Percentiles rank a stretch among this genome's conserved stretches.
Evolutionary conservation across 2,888 invertebrate genomes (phyloP).

Genomic region (Nesidiocoris tenuis): DNA sequence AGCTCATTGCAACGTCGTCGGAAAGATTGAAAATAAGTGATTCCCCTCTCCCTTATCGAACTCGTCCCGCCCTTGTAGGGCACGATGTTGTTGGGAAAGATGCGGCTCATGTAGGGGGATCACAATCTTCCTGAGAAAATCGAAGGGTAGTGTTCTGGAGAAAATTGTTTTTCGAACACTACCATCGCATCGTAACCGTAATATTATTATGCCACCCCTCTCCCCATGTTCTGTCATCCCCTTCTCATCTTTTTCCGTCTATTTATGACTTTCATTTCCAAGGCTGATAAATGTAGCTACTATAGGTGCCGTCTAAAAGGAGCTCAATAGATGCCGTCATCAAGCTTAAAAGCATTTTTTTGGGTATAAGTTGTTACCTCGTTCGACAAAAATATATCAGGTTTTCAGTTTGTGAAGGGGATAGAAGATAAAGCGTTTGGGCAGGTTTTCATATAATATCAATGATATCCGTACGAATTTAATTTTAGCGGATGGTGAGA

Average conservation of each 20-base stretch:
- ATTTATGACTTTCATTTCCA: conserved; percentile 18
- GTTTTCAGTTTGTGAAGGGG: no score
- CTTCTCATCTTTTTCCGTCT: not conserved
- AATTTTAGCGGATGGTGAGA: no score
- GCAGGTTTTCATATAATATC: no score
- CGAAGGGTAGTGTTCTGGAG: conserved; percentile 9
- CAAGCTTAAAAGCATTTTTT: not conserved
- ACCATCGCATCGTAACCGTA: not conserved
- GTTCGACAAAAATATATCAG: no score
- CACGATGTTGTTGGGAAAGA: not conserved
- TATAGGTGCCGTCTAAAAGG: not conserved
- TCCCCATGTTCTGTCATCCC: no score
- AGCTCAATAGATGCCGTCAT: not conserved
- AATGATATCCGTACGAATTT: no score
- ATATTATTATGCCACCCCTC: conserved; percentile 13
- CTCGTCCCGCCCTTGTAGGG: not conserved
- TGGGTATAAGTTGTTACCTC: no score
- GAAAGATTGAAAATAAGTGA: conserved; percentile 5
- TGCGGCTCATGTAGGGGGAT: not conserved
- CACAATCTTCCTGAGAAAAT: conserved; percentile 3
- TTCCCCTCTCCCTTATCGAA: not conserved
- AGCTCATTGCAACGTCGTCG: conserved; percentile 21
- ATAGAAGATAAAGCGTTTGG: no score
- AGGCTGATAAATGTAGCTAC: conserved; percentile 14
- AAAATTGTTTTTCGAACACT: conserved; percentile 21